Conservation (phyloP, 1,140 invertebrate species). For the Wiebesia pumilae region DNA sequence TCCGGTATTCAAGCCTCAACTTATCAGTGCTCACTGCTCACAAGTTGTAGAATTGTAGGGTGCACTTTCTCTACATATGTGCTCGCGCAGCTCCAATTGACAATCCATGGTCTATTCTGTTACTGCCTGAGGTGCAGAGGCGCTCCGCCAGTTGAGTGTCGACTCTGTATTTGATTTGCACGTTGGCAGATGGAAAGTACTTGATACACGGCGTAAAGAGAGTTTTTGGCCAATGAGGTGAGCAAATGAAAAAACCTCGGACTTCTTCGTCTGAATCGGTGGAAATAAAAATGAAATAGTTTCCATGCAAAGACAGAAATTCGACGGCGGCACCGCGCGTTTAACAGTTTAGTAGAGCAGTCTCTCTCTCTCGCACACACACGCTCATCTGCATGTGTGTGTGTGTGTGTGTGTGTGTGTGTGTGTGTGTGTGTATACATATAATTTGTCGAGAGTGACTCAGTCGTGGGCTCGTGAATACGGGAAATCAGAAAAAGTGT, state of each 20-base stretch:
- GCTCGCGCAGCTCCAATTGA: background rate
- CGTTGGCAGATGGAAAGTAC: no score
- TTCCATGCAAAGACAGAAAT: background rate
- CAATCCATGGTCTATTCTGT: background rate
- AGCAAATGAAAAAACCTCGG: background rate
- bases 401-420: background rate
- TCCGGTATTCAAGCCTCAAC: no score
- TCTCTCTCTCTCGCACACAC: background rate
- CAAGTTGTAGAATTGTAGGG: background rate
- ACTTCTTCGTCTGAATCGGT: background rate
- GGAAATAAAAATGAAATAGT: background rate
- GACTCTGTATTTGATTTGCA: background rate
- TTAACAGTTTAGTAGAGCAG: background rate
- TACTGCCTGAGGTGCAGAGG: background rate
- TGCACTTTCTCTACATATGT: background rate
- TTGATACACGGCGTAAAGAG: background rate
- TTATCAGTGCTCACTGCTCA: background rate
- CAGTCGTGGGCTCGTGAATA: background rate
- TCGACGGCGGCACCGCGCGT: background rate
- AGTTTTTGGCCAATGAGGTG: background rate
- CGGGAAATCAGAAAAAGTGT: background rate
- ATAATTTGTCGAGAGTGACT: background rate
- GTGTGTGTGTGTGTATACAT: background rate
- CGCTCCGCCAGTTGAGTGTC: background rate
- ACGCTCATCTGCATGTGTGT: background rate